Conservation (phyloP, 1,140 invertebrate genomes). For the Plodia interpunctella region DNA sequence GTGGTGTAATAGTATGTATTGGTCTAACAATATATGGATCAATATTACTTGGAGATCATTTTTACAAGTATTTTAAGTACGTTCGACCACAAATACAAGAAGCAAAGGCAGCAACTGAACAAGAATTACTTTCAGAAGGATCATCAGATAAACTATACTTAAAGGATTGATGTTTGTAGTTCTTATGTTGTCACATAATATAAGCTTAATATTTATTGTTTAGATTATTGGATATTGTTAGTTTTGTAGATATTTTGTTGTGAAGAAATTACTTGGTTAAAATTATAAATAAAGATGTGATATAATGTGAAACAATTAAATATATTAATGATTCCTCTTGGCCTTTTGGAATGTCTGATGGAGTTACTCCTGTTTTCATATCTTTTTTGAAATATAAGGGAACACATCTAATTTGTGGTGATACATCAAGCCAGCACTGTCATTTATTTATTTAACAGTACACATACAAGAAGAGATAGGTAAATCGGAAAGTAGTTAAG, state of each 20-base stretch:
- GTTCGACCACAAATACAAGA: slow-evolving; percentile 64
- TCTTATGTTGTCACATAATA: not conserved
- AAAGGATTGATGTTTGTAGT: slow-evolving; percentile 17
- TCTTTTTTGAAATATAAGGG: too few species aligned
- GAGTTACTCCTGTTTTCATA: too few species aligned
- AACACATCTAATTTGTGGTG: too few species aligned
- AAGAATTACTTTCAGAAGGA: slow-evolving; percentile 72
- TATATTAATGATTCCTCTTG: too few species aligned
- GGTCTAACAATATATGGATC: slow-evolving; percentile 72
- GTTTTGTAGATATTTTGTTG: not conserved
- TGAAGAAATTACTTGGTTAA: not conserved
- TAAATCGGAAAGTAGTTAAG: too few species aligned
- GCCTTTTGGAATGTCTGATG: too few species aligned
- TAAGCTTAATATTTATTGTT: not conserved
- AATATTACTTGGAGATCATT: slow-evolving; percentile 60
- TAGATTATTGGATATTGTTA: not conserved
- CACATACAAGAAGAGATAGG: too few species aligned
- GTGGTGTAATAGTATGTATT: slow-evolving; percentile 72
- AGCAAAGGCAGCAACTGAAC: slow-evolving; percentile 60
- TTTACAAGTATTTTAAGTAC: slow-evolving; percentile 71
- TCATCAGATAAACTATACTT: slow-evolving; percentile 61
- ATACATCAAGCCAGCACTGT: too few species aligned
- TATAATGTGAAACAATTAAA: too few species aligned
- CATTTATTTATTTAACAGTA: too few species aligned
- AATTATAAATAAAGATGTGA: not conserved